Evolutionary conservation across 2,113 vertebrate species (phyloP), one percentile per base, ranked within the genome.

Genomic region (Mus spicilegus): DNA sequence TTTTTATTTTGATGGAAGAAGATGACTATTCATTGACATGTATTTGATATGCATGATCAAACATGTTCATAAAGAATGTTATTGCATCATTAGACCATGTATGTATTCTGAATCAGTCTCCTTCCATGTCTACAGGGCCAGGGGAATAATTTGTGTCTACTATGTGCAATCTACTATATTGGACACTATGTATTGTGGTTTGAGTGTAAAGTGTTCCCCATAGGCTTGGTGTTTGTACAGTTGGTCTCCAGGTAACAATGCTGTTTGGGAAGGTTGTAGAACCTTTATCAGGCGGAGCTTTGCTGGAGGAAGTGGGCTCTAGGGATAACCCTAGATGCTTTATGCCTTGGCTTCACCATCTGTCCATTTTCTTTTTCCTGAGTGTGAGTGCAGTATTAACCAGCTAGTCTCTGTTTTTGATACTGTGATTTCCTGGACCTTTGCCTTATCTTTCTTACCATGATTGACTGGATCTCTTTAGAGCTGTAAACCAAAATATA

Each of bases 21-120:
- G 46, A 63, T 63, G 28, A 46, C 49, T 78, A 0, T 89, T 13
- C 42, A 7, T 56, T 61, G 46, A 92, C 16, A 80, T 2, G 46
- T 70, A 42, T 7, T 88, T 72, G 54, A 49, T 33, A 58, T 26
- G 12, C 10, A 3, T 36, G 77, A 63, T 70, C 70, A 87, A 30
- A 75, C 77, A 14, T 72, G 42, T 88, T 84, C 12, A 46, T 22
- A 65, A 93, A 42, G 3, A 22, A 11, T 67, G 63, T 67, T 33
- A 77, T 94, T 80, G 22, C 33, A 26, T 19, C 73, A 46, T 86
- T 76, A 73, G 54, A 42, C 54, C 3, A 28, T 46, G 85, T 73
- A 89, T 95, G 85, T 73, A 89, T 95, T 91, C 61, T 72, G 77
- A 54, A 33, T 65, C 1, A 61, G 4, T 85, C 28, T 95, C 28